Conservation (phyloP, 2,888 invertebrate genomes). For the Chironomus tentans region DNA sequence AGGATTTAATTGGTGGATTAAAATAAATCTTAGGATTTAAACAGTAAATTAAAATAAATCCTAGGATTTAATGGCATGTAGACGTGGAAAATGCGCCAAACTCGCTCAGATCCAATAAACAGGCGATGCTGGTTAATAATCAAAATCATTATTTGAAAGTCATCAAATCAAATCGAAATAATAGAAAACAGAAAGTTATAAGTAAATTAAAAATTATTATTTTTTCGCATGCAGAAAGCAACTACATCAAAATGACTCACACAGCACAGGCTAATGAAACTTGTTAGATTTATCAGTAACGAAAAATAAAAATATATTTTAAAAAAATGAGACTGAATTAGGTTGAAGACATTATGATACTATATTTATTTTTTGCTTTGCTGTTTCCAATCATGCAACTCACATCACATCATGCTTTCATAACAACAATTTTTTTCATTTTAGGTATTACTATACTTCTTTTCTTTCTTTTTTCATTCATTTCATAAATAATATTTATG, state of each 20-base stretch:
- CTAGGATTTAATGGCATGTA: too few species aligned
- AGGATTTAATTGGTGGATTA: too few species aligned
- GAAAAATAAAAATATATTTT: not conserved
- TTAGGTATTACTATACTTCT: not conserved
- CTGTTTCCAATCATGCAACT: not conserved
- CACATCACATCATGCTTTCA: conserved; percentile 4
- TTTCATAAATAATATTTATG: not conserved
- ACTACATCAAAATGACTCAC: not conserved
- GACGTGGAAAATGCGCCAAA: too few species aligned
- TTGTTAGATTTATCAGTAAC: not conserved
- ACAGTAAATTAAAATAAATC: too few species aligned
- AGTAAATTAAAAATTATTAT: not conserved
- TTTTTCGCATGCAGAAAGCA: not conserved
- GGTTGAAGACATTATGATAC: not conserved
- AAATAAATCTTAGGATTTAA: too few species aligned
- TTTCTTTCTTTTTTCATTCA: not conserved
- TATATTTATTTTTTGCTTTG: not conserved
- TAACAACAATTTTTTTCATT: not conserved
- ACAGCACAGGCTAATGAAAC: not conserved
- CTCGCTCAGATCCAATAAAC: too few species aligned
- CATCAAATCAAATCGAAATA: not conserved
- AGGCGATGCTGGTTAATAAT: too few species aligned
- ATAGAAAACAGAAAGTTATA: not conserved
- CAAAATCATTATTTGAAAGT: too few species aligned
- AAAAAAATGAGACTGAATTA: not conserved